Evolutionary conservation across 2,888 invertebrate species (phyloP), one percentile per base, ranked within the genome.

Genomic region (Papilio gigon): DNA sequence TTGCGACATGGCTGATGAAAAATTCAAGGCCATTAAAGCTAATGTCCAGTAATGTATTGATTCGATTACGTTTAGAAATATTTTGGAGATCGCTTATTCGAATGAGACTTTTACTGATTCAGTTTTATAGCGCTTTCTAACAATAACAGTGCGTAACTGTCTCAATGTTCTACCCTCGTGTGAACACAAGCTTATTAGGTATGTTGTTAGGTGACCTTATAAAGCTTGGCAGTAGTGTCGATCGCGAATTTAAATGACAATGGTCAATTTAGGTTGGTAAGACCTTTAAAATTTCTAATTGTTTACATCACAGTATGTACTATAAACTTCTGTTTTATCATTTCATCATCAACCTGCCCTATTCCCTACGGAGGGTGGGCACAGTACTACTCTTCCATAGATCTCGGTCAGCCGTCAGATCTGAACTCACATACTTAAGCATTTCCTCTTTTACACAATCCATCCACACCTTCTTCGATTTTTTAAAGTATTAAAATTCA

Each of bases 161-260:
- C 0, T 40, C 0, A 40, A 5, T 40, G 0, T 11, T 12, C 22
- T 22, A 11, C 47, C 47, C 12, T 22, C 22, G 22, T 47, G 22
- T 47, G 22, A 47, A 44, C 22, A 47, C 1, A 47, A 47, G n/a
- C n/a, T 4, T 1, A 47, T 22, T 12, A 47, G 33, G 64, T 64
- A 67, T 74, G 70, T 73, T 72, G 64, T 67, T 62, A 40, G 67
- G 11, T 56, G 56, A 63, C 67, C 63, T 58, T 68, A 42, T 62
- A 56, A 0, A 25, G 33, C 11, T n/a, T 4, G 33, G 5, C 30
- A 61, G 47, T 37, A 27, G 61, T 62, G 56, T 56, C 62, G 67
- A 62, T 42, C n/a, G 42, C 40, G 30, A 25, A 42, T 62, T 53
- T 25, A 50, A 56, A 42, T 33, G 11, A 68, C 63, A 44, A 68